Percentiles rank a stretch among this genome's conserved stretches.
These are phyloP conservation scores for Myopa testacea DNA, from an alignment of 2,888 invertebrate genomes.

Conservation along the genomic window DNA sequence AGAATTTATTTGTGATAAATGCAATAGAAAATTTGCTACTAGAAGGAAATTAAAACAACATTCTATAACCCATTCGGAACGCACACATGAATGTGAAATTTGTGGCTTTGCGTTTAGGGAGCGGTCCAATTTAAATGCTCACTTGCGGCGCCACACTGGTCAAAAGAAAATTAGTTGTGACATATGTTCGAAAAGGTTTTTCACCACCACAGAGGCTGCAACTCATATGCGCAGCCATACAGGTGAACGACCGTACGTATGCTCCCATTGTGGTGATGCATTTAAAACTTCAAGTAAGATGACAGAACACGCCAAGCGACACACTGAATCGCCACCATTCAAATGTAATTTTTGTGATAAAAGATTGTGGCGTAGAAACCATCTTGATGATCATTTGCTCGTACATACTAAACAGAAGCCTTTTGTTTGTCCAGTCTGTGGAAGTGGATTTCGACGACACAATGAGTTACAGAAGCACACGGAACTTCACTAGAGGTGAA, in stretches of 20 bases:
- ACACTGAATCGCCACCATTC: background rate
- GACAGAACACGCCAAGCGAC: background rate
- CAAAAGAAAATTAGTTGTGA: background rate
- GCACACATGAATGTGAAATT: background rate
- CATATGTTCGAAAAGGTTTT: constrained; percentile 1
- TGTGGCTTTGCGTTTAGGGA: constrained; percentile 15
- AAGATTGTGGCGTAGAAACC: constrained; percentile 12
- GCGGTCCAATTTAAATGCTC: constrained; percentile 8
- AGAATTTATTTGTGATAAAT: constrained; percentile 62
- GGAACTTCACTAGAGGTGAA: too few relatives aligned
- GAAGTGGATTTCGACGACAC: background rate
- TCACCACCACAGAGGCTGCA: background rate
- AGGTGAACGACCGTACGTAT: constrained; percentile 16
- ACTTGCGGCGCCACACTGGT: background rate
- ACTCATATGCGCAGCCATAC: constrained; percentile 13
- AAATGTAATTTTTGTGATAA: constrained; percentile 25
- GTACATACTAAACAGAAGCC: background rate
- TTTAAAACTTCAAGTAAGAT: constrained; percentile 3
- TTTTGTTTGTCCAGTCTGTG: background rate
- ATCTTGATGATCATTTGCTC: background rate
- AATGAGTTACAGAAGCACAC: background rate
- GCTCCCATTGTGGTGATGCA: background rate
- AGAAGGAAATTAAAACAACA: constrained; percentile 37
- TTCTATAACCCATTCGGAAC: constrained; percentile 33
- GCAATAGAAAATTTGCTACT: constrained; percentile 42